phyloP scores from a whole-genome alignment of 2,113 vertebrate species.

The Bos javanicus region DNA sequence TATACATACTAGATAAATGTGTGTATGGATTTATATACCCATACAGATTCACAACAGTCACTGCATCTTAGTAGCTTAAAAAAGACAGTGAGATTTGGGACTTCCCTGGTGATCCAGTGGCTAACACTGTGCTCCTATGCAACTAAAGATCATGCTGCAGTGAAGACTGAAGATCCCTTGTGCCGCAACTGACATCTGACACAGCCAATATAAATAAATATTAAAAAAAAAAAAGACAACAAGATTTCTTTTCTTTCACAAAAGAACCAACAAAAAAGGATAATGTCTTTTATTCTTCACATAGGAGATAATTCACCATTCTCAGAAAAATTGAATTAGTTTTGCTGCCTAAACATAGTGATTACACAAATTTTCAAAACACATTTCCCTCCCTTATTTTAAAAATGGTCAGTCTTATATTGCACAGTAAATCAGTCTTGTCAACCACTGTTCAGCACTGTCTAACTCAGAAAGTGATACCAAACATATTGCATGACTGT shows the following conservation, averaged over 20 bases:
- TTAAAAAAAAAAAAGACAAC: not conserved
- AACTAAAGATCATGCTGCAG: not conserved
- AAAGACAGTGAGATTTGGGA: not conserved
- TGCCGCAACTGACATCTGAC: not conserved
- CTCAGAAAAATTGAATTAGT: slow-evolving; percentile 4
- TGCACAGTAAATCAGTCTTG: slow-evolving; percentile 57
- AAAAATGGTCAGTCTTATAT: slow-evolving; percentile 57
- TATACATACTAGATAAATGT: not conserved
- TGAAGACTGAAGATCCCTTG: not conserved
- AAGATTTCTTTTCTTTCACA: not conserved
- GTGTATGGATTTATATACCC: not conserved
- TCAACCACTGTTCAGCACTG: slow-evolving; percentile 56
- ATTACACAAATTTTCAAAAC: not conserved
- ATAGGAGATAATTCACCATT: slow-evolving; percentile 21
- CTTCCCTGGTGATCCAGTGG: not conserved
- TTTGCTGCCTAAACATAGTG: not conserved
- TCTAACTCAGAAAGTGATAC: slow-evolving; percentile 72
- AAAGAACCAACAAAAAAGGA: not conserved
- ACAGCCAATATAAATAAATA: not conserved
- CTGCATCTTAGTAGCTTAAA: not conserved
- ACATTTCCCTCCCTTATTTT: slow-evolving; percentile 41
- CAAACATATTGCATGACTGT: slow-evolving; percentile 69
- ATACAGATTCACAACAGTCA: not conserved
- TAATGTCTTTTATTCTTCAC: not conserved
- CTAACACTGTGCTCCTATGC: not conserved